A percentile compares a stretch with the other conserved stretches of the same genome.
These are phyloP conservation scores for Sthenelais limicola DNA, from an alignment of 2,888 invertebrate genomes.

Conservation along the genomic window DNA sequence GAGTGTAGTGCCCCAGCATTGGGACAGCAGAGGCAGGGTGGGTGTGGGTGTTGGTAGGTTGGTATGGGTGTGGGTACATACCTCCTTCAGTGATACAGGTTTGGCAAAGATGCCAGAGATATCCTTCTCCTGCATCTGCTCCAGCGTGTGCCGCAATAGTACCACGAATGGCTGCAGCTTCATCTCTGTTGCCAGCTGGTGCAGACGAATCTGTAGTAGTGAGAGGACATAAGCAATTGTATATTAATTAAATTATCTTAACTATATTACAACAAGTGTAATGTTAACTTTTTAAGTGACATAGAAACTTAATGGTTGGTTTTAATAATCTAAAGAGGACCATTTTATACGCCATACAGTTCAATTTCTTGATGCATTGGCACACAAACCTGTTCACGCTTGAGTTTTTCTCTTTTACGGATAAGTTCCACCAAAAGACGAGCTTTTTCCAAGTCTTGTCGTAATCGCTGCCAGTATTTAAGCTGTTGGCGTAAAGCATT, in stretches of 20 bases:
- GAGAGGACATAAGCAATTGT: no score
- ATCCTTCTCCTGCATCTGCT: conserved; percentile 85
- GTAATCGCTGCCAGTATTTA: conserved; percentile 93
- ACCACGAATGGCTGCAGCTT: conserved; percentile 87
- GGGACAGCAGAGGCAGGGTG: neutral
- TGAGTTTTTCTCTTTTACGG: conserved; percentile 94
- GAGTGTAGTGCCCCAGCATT: neutral
- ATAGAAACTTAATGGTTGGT: no score
- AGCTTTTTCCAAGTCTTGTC: conserved; percentile 94
- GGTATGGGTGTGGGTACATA: conserved; percentile 46
- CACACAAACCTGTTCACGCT: conserved; percentile 84
- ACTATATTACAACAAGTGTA: no score
- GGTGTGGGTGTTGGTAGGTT: neutral
- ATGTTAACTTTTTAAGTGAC: no score
- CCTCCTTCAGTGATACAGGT: conserved; percentile 84
- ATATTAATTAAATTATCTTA: no score
- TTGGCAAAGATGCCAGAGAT: conserved; percentile 90
- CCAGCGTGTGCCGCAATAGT: conserved; percentile 83
- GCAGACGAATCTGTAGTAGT: conserved; percentile 76
- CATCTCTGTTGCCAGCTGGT: conserved; percentile 80
- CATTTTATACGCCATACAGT: no score
- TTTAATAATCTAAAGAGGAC: no score
- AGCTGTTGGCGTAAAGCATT: conserved; percentile 73
- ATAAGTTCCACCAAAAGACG: conserved; percentile 93
- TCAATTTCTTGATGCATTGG: no score